Evolutionary conservation across 2,888 invertebrate species (phyloP), one percentile per base, ranked within the genome.

Genomic region (Meiosimyza platycephala): DNA sequence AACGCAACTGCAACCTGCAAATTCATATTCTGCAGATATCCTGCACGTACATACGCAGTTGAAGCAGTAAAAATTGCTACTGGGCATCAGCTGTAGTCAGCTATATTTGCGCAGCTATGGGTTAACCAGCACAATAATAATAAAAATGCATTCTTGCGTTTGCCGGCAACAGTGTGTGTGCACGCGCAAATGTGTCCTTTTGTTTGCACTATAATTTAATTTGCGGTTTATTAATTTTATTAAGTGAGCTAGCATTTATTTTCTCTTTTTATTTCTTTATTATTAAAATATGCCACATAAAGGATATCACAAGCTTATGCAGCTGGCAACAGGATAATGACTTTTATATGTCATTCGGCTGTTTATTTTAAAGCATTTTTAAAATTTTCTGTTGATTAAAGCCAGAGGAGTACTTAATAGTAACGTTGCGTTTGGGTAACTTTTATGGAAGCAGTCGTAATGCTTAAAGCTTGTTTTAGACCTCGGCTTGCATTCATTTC

Each of bases 141-240:
- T 51, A 52, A 33, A 28, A 52, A 48, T 64, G 40, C 1, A 40
- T 40, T 0, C 40, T 40, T 40, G 40, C 40, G 9, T 40, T 40
- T 12, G 48, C 48, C n/a, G 22, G 12, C 51, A 51, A 64, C n/a
- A n/a, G n/a, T 51, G 28, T 18, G 9, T 64, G n/a, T 64, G 47
- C 11, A 33, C 12, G 18, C n/a, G 63, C 18, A 40, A 16, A n/a
- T 54, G 65, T 40, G 54, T 54, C 16, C n/a, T 54, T 57, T 22
- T 64, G 57, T 79, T 78, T 79, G 78, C 77, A 75, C 40, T 78
- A 78, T 82, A 81, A 83, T 82, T 81, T 81, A 81, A 82, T 83
- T 83, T 83, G 83, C 77, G 83, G 83, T 79, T 83, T 81, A 83
- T 83, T 83, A 83, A 81, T 83, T 80, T 79, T 81, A 83, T 83